Conservation (phyloP, 2,113 vertebrate species). For the Limanda limanda region DNA sequence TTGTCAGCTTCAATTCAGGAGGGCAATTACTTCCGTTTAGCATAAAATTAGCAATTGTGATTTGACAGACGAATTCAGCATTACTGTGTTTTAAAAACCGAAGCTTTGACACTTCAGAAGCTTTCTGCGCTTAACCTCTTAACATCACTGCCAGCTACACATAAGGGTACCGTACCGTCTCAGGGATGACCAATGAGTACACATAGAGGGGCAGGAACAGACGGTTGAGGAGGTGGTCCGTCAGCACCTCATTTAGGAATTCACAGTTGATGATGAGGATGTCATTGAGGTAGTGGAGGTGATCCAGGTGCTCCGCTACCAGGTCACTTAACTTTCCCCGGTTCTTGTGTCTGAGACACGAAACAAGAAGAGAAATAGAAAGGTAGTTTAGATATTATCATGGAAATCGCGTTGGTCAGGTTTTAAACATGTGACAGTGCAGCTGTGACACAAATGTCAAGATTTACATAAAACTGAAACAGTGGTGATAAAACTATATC, state of each 20-base stretch:
- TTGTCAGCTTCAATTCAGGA: no score
- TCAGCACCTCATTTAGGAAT: conserved; percentile 98
- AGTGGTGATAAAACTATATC: no score
- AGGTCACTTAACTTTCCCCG: conserved; percentile 95
- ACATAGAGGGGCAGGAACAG: conserved; percentile 97
- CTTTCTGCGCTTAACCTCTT: not conserved
- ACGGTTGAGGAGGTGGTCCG: conserved; percentile 96
- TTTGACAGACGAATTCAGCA: not conserved
- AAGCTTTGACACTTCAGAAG: not conserved
- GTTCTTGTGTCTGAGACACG: conserved; percentile 90
- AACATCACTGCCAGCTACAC: not conserved
- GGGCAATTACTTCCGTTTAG: no score
- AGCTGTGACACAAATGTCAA: no score
- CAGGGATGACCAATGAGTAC: conserved; percentile 91
- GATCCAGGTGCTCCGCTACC: conserved; percentile 97
- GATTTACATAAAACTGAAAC: no score
- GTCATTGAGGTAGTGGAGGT: conserved; percentile 98
- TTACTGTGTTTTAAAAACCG: not conserved
- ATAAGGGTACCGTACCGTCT: conserved; percentile 79
- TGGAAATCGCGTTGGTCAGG: no score
- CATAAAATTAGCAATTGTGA: no score
- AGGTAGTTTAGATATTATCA: not conserved
- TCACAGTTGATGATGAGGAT: conserved; percentile 99
- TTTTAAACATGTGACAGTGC: no score
- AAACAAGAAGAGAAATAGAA: not conserved